phyloP scores from a whole-genome alignment of 2,113 vertebrate species.

The Falcunculus frontatus region DNA sequence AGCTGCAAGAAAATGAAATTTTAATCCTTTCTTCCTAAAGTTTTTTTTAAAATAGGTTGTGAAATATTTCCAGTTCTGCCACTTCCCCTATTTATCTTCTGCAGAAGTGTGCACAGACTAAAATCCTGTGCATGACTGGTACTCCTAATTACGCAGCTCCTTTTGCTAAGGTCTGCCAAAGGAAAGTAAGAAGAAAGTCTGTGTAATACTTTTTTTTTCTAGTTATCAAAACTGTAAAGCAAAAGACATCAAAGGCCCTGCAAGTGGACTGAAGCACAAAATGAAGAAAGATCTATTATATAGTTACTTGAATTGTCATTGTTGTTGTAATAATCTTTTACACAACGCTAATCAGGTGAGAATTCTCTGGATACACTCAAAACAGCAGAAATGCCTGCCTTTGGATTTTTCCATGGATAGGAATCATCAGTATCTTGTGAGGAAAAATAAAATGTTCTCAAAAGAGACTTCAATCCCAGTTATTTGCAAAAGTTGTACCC shows the following conservation, averaged over 20 bases:
- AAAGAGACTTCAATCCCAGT: neutral
- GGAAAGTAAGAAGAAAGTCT: neutral
- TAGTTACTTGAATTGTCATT: neutral
- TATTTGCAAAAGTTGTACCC: neutral
- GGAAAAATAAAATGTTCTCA: neutral
- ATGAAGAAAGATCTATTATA: neutral
- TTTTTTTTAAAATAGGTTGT: neutral
- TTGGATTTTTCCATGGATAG: neutral
- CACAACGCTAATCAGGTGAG: neutral
- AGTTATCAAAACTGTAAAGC: neutral
- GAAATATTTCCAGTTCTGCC: neutral
- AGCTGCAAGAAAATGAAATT: neutral
- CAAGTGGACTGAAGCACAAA: neutral
- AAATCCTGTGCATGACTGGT: neutral
- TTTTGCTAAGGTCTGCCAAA: neutral
- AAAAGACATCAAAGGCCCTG: neutral
- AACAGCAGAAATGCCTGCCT: neutral
- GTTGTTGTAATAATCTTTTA: neutral
- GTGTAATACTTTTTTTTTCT: neutral
- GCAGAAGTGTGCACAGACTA: neutral
- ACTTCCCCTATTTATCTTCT: neutral
- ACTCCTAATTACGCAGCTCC: neutral
- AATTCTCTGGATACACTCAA: neutral
- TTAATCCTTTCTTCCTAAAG: neutral
- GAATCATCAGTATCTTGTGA: neutral